Evolutionary conservation across 2,113 vertebrate species (phyloP).

Genomic region (Anser brachyrhynchus): DNA sequence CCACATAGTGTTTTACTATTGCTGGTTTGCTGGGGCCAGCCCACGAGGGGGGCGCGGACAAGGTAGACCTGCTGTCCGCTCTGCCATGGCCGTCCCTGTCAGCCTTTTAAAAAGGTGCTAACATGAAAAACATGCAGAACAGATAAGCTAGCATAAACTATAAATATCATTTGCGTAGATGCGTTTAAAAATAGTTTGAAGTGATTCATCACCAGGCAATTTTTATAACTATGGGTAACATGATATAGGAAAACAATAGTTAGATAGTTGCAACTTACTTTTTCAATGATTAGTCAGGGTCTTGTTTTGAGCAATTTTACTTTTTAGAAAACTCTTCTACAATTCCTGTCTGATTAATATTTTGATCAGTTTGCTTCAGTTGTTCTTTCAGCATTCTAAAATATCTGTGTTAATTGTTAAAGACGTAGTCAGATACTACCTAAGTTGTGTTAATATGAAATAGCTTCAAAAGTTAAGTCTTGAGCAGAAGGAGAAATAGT

Average conservation of each 20-base stretch:
- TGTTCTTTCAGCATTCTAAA: not conserved
- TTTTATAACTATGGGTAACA: constrained; percentile 69
- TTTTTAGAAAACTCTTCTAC: not conserved
- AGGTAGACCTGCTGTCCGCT: not conserved
- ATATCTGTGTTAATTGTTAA: not conserved
- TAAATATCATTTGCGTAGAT: constrained; percentile 76
- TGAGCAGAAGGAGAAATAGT: not conserved
- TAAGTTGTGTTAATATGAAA: not conserved
- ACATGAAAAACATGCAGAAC: constrained; percentile 69
- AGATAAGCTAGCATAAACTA: constrained; percentile 76
- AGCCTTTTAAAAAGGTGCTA: constrained; percentile 69
- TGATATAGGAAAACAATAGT: constrained; percentile 61
- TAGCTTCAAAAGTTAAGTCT: not conserved
- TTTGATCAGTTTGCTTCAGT: not conserved
- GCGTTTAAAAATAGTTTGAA: constrained; percentile 76
- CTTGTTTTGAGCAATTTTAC: not conserved
- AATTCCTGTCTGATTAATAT: not conserved
- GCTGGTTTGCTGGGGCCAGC: not conserved
- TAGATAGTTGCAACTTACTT: constrained; percentile 44
- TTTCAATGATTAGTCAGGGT: not conserved
- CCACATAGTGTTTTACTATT: accelerated
- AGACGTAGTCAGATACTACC: not conserved
- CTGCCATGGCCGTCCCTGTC: constrained; percentile 33
- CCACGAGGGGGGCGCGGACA: not conserved
- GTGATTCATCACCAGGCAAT: constrained; percentile 71